Conservation (phyloP, 2,113 vertebrate species). For the Stercorarius parasiticus region DNA sequence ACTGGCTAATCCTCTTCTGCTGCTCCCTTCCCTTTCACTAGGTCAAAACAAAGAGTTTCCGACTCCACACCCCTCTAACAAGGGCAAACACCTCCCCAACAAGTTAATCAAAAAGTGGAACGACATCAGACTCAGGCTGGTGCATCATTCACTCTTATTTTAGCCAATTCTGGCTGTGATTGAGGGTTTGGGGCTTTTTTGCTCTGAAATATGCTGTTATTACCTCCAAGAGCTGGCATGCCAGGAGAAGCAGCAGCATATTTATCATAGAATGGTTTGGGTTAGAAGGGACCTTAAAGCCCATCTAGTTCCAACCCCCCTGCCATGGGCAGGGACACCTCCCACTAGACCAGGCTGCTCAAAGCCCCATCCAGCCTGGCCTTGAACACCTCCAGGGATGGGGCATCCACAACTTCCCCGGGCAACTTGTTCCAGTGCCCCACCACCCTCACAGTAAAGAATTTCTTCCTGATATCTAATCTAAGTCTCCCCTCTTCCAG, state of each 20-base stretch:
- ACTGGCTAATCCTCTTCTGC: neutral
- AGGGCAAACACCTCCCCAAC: neutral
- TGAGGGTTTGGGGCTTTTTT: neutral
- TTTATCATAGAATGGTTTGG: too few relatives aligned
- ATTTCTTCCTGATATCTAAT: too few relatives aligned
- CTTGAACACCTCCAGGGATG: too few relatives aligned
- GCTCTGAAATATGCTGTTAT: neutral
- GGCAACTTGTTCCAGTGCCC: too few relatives aligned
- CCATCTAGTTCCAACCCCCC: too few relatives aligned
- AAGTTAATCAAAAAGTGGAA: neutral
- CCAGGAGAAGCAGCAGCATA: neutral
- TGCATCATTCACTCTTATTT: neutral
- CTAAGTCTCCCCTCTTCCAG: too few relatives aligned
- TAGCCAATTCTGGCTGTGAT: neutral
- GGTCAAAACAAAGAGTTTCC: neutral
- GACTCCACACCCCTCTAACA: neutral
- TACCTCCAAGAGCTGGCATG: neutral
- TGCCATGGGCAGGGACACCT: too few relatives aligned
- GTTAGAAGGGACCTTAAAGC: too few relatives aligned
- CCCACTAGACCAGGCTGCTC: too few relatives aligned
- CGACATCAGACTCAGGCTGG: neutral
- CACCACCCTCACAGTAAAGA: too few relatives aligned
- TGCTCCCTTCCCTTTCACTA: neutral
- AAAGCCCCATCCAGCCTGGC: too few relatives aligned
- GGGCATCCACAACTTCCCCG: too few relatives aligned